Evolutionary conservation across 2,888 invertebrate species (phyloP).

Genomic region (Dioctria linearis): DNA sequence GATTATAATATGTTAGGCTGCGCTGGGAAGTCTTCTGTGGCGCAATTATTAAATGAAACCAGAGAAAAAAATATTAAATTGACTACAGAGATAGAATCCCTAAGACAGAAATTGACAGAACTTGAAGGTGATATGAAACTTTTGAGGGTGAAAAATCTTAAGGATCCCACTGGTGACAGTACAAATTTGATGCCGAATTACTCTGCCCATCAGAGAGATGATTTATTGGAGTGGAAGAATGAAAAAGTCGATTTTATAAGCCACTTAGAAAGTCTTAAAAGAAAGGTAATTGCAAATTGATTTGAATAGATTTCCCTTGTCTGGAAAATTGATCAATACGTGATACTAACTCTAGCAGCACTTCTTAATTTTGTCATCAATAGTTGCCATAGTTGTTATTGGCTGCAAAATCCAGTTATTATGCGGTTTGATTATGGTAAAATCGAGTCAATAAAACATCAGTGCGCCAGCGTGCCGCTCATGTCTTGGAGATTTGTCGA

Average conservation of each 20-base stretch:
- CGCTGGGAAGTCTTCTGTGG: conserved; percentile 71
- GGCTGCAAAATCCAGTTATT: no score
- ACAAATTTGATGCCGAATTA: conserved; percentile 63
- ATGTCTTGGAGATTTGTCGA: no score
- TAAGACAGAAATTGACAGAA: conserved; percentile 81
- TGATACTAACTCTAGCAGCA: not conserved
- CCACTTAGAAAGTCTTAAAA: conserved; percentile 68
- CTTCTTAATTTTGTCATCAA: not conserved
- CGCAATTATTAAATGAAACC: conserved; percentile 75
- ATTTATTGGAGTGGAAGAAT: conserved; percentile 66
- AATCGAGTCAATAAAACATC: no score
- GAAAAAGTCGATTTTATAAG: conserved; percentile 69
- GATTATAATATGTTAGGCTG: conserved; percentile 65
- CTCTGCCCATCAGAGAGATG: conserved; percentile 61
- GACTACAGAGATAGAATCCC: conserved; percentile 75
- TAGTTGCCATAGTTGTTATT: not conserved
- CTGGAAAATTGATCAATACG: no score
- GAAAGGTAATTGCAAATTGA: conserved; percentile 61
- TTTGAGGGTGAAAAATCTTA: conserved; percentile 75
- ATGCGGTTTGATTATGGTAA: no score
- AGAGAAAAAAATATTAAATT: conserved; percentile 76
- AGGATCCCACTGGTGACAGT: conserved; percentile 72
- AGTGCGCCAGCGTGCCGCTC: no score
- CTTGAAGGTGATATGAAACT: conserved; percentile 80
- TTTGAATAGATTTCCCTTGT: not conserved